phyloP scores from a whole-genome alignment of 2,888 invertebrate genomes.

The Stenoptilia bipunctidactyla region DNA sequence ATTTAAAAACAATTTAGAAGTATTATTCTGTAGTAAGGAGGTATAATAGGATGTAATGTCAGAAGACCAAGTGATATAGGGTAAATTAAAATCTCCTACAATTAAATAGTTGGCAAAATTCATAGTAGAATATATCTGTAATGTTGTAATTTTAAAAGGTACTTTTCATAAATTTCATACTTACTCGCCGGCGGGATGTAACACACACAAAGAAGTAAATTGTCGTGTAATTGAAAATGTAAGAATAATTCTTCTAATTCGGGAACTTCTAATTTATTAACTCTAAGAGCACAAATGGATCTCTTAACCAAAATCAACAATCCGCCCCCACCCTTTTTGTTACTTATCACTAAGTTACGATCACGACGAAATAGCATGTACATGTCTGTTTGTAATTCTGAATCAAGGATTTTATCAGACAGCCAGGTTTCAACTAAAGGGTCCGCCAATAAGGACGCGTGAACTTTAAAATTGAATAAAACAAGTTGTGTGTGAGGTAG shows the following conservation, averaged over 20 bases:
- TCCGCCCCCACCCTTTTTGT: neutral
- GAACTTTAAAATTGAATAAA: no score
- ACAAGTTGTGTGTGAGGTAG: no score
- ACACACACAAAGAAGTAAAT: neutral
- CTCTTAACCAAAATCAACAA: neutral
- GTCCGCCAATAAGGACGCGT: no score
- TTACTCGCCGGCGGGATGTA: neutral
- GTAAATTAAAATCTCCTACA: neutral
- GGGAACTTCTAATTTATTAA: neutral
- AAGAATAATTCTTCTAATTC: no score
- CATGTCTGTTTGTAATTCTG: neutral
- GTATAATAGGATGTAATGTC: neutral
- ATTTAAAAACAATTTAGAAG: neutral
- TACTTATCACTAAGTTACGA: neutral
- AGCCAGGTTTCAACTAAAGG: conserved; percentile 4
- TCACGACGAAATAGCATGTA: conserved; percentile 1
- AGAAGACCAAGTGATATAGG: neutral
- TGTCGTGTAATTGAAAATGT: no score
- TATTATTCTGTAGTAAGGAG: neutral
- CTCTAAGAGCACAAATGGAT: neutral
- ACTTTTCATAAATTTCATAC: neutral
- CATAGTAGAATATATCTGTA: no score
- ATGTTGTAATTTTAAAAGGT: no score
- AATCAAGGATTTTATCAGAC: neutral
- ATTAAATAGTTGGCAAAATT: neutral